Evolutionary conservation across 1,140 invertebrate genomes (phyloP), one percentile per base, ranked within the genome.

Genomic region (Copidosoma floridanum): DNA sequence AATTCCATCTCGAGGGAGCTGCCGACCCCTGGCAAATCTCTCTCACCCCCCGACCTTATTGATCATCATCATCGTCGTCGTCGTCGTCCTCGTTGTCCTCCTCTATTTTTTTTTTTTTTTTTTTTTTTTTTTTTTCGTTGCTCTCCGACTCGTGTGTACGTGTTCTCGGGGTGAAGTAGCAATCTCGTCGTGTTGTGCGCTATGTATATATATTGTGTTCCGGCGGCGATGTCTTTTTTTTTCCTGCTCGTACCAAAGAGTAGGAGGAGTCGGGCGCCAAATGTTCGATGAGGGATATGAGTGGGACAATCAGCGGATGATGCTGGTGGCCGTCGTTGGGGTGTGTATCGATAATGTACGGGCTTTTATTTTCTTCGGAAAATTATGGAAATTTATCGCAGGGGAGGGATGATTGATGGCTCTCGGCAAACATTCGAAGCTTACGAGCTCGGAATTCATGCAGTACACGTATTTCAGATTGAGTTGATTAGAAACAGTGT

Each of bases 1-100:
- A 80, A 80, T 80, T 79, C 72, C 72, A 76, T 76, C 73, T 65
- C 64, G 64, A 21, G 32, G 41, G 53, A 40, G 29, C 32, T 5
- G 24, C 24, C 32, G 29, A 1, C 3, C n/a, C n/a, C n/a, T n/a
- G n/a, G n/a, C n/a, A n/a, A n/a, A n/a, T n/a, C n/a, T n/a, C n/a
- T n/a, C n/a, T n/a, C n/a, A n/a, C n/a, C n/a, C n/a, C n/a, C n/a
- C n/a, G n/a, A n/a, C n/a, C n/a, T n/a, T n/a, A n/a, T n/a, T n/a
- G n/a, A n/a, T n/a, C n/a, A n/a, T n/a, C n/a, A n/a, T n/a, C n/a
- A n/a, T n/a, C n/a, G n/a, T n/a, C n/a, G n/a, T n/a, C n/a, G n/a
- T n/a, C n/a, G n/a, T n/a, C n/a, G n/a, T n/a, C n/a, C n/a, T n/a
- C n/a, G n/a, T n/a, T n/a, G n/a, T n/a, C n/a, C n/a, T n/a, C n/a